Conservation (phyloP, 1,140 invertebrate species). For the Drosophila ogumai region DNA sequence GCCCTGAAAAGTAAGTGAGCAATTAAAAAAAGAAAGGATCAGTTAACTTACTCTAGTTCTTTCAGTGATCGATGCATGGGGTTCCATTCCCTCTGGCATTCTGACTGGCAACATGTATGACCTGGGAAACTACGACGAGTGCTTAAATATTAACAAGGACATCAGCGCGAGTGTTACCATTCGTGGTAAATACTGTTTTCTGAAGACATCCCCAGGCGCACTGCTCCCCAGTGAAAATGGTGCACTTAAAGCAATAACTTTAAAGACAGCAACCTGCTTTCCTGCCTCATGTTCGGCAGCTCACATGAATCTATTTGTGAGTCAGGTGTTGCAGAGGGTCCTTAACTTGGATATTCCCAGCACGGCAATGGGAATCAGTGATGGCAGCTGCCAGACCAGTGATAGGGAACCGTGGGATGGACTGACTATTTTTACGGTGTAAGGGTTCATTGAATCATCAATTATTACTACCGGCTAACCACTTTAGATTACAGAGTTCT, state of each 20-base stretch:
- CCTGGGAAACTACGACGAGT: conserved; percentile 63
- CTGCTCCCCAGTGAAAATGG: not conserved
- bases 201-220: not conserved
- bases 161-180: conserved; percentile 7
- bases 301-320: conserved; percentile 6
- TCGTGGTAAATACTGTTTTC: conserved; percentile 48
- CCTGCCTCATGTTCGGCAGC: conserved; percentile 13
- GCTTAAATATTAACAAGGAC: conserved; percentile 33
- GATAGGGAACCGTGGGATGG: conserved; percentile 10
- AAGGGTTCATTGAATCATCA: not conserved
- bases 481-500: conserved; percentile 25
- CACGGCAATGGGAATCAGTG: conserved; percentile 1
- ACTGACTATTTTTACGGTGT: conserved; percentile 52
- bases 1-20: conserved; percentile 26
- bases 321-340: not conserved
- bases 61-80: conserved; percentile 61
- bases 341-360: not conserved
- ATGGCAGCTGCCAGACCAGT: conserved; percentile 12
- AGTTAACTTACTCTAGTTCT: not conserved
- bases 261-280: conserved; percentile 16
- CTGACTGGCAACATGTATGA: conserved; percentile 33
- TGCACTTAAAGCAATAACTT: not conserved
- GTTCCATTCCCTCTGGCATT: conserved; percentile 22
- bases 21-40: too few species aligned
- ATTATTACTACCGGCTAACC: not conserved